phyloP scores from a whole-genome alignment of 2,113 vertebrate species.

The Colistium nudipinnis region DNA sequence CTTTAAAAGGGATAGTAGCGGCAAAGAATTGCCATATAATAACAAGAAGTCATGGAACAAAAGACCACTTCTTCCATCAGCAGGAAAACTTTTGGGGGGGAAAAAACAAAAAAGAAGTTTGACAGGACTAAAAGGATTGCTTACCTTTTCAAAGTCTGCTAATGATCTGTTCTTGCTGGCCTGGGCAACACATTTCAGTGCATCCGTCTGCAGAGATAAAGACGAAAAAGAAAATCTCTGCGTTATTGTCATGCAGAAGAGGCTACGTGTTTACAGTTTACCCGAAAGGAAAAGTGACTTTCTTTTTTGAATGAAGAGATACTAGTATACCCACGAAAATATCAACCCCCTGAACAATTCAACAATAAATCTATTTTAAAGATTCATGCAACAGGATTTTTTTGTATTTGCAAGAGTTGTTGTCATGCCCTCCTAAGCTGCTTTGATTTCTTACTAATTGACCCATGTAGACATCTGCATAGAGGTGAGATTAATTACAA shows the following conservation, averaged over 20 bases:
- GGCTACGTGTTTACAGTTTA: too few relatives aligned
- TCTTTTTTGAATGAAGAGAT: too few relatives aligned
- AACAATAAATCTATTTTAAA: too few relatives aligned
- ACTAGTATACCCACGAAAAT: too few relatives aligned
- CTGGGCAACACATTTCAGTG: conserved; percentile 95
- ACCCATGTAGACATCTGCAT: accelerated
- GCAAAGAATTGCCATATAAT: neutral
- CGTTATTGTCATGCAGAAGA: too few relatives aligned
- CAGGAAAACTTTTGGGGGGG: neutral
- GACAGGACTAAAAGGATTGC: too few relatives aligned
- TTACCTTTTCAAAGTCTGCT: conserved; percentile 99
- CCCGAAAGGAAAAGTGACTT: too few relatives aligned
- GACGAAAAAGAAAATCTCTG: neutral
- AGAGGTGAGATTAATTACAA: neutral
- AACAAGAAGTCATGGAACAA: neutral
- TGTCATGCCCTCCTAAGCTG: neutral
- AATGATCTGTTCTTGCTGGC: conserved; percentile 99
- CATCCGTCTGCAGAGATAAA: conserved; percentile 88
- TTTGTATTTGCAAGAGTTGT: too few relatives aligned
- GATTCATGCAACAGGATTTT: too few relatives aligned
- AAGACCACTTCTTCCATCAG: neutral
- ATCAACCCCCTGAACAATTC: too few relatives aligned
- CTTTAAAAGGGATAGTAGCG: neutral
- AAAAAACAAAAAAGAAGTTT: accelerated
- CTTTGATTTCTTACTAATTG: neutral